Percentiles rank a stretch among this genome's conserved stretches.
Conservation (phyloP, 2,888 invertebrate species). For the Ophion ellenae region DNA sequence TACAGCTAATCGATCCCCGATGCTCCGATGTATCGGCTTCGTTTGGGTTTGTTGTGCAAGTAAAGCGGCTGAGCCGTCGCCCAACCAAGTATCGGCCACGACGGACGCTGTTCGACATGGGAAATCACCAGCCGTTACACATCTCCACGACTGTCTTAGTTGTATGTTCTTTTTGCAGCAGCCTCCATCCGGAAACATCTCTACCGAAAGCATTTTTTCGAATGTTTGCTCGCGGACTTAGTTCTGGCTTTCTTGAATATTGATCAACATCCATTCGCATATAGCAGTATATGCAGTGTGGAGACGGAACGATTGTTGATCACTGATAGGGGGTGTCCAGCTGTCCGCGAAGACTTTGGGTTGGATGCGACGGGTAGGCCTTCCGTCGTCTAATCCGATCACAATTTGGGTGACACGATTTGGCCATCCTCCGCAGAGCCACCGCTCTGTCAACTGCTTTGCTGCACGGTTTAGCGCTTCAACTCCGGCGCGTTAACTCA, state of each 20-base stretch:
- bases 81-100: neutral
- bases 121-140: neutral
- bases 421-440: neutral
- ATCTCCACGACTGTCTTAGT: neutral
- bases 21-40: neutral
- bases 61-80: neutral
- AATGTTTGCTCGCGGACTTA: neutral
- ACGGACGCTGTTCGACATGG: neutral
- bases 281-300: neutral
- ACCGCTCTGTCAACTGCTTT: neutral
- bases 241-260: neutral
- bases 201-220: neutral
- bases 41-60: neutral
- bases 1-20: neutral
- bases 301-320: neutral
- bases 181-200: neutral
- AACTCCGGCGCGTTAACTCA: conserved; percentile 24
- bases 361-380: too few species aligned
- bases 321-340: neutral
- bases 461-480: conserved; percentile 7
- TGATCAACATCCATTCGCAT: neutral
- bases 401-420: conserved; percentile 11
- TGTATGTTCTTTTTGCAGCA: neutral
- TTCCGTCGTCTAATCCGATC: neutral
- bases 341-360: too few species aligned